Evolutionary conservation across 2,113 vertebrate genomes (phyloP).

Genomic region (Holacanthus passer): DNA sequence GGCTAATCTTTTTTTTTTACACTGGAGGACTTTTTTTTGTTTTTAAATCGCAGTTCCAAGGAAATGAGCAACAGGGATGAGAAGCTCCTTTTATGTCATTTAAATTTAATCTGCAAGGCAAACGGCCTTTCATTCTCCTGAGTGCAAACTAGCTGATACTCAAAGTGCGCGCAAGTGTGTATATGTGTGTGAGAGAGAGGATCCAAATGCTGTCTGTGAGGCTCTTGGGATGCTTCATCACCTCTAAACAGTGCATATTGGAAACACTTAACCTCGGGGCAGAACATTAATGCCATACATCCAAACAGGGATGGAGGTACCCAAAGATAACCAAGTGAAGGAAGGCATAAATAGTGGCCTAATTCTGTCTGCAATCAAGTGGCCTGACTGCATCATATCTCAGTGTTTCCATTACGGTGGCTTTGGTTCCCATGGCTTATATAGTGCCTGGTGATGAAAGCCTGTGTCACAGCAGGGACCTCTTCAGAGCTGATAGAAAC

Average conservation of each 20-base stretch:
- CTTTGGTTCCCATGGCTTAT: conserved; percentile 44
- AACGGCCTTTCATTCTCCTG: conserved; percentile 3
- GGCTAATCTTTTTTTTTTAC: not conserved
- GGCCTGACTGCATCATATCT: conserved; percentile 47
- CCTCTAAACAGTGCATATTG: conserved; percentile 17
- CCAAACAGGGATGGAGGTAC: conserved; percentile 37
- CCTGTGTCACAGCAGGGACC: conserved; percentile 26
- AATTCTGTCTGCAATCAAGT: conserved; percentile 59
- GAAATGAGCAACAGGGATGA: not conserved
- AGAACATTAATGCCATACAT: conserved; percentile 45
- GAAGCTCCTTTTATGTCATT: not conserved
- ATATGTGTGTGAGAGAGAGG: not conserved
- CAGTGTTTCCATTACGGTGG: conserved; percentile 51
- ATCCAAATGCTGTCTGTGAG: not conserved
- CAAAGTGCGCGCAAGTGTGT: conserved; percentile 10
- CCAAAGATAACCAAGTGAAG: conserved; percentile 40
- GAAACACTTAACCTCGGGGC: conserved; percentile 58
- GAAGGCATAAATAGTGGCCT: conserved; percentile 40
- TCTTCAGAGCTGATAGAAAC: conserved; percentile 9
- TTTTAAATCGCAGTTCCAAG: conserved; percentile 8
- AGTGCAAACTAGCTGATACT: conserved; percentile 8
- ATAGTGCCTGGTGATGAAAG: conserved; percentile 18
- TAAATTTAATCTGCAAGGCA: conserved; percentile 36
- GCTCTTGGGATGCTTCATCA: conserved; percentile 33
- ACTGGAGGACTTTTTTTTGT: conserved; percentile 7